Evolutionary conservation across 2,888 invertebrate species (phyloP).

Genomic region (Troglohyphantes excavatus): DNA sequence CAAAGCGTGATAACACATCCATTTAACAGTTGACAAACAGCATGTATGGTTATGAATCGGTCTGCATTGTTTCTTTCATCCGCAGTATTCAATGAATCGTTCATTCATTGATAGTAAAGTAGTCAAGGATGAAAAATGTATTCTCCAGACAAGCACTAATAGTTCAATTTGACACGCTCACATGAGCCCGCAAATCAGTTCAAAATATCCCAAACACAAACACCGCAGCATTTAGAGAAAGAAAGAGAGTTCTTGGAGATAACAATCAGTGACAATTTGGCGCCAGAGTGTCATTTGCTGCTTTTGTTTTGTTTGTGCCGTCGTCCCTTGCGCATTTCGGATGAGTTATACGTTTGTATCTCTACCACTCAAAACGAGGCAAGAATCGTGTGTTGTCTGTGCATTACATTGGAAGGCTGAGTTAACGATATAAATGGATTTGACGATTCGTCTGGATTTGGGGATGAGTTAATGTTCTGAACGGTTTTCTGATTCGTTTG

Average conservation of each 20-base stretch:
- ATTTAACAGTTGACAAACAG: background rate
- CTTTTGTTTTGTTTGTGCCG: too few species aligned
- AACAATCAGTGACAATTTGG: constrained; percentile 51
- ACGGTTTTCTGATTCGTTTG: background rate
- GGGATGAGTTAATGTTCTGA: background rate
- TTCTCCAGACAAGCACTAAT: constrained; percentile 43
- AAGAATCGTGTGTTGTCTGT: background rate
- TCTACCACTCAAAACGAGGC: background rate
- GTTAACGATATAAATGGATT: too few species aligned
- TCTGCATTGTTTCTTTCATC: background rate
- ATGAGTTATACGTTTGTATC: background rate
- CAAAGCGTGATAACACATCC: background rate
- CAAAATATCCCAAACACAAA: constrained; percentile 55
- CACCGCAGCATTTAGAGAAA: constrained; percentile 13
- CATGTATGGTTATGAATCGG: background rate
- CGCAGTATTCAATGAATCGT: background rate
- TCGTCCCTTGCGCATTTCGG: background rate
- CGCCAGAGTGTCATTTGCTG: constrained; percentile 18
- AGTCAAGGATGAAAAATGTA: constrained; percentile 43
- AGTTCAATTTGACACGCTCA: constrained; percentile 57
- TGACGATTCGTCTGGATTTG: too few species aligned
- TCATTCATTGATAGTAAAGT: background rate
- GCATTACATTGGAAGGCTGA: background rate
- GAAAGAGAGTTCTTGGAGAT: constrained; percentile 9
- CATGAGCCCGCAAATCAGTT: constrained; percentile 24